Conservation (phyloP, 1,140 invertebrate genomes). For the Drosophila equinoxialis region DNA sequence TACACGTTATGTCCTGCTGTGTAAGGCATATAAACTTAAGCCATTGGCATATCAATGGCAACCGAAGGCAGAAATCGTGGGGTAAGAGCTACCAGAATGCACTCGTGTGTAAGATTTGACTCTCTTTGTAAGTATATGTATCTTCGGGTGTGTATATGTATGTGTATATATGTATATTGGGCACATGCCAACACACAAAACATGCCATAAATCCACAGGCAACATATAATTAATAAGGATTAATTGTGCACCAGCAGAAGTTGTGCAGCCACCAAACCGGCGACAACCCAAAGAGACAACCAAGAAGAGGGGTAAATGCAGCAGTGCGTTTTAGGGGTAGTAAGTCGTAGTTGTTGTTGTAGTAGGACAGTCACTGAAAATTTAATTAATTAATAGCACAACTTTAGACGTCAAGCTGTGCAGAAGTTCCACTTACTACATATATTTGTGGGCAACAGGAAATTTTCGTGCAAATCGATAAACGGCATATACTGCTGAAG, state of each 20-base stretch:
- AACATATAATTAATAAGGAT: conserved; percentile 78
- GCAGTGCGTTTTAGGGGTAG: neutral
- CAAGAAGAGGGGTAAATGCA: conserved; percentile 15
- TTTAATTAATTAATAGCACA: conserved; percentile 81
- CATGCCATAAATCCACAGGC: conserved; percentile 75
- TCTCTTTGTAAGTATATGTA: conserved; percentile 22
- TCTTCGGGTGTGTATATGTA: conserved; percentile 24
- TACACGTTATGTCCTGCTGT: conserved; percentile 25
- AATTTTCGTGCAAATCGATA: conserved; percentile 40
- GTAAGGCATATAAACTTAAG: conserved; percentile 13
- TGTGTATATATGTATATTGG: conserved; percentile 42
- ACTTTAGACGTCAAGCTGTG: conserved; percentile 56
- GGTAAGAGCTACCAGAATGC: conserved; percentile 31
- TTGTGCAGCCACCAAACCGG: conserved; percentile 56
- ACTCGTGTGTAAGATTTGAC: conserved; percentile 21
- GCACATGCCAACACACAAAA: conserved; percentile 74
- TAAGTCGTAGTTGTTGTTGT: neutral
- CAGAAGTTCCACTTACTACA: conserved; percentile 10
- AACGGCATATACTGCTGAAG: neutral
- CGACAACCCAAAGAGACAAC: conserved; percentile 32
- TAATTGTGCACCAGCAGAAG: conserved; percentile 76
- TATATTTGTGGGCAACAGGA: neutral
- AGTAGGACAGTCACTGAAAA: conserved; percentile 49
- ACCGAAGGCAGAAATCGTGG: conserved; percentile 17
- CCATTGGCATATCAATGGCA: conserved; percentile 45